Evolutionary conservation across 2,888 invertebrate genomes (phyloP).

Genomic region (Hydriomena furcata): DNA sequence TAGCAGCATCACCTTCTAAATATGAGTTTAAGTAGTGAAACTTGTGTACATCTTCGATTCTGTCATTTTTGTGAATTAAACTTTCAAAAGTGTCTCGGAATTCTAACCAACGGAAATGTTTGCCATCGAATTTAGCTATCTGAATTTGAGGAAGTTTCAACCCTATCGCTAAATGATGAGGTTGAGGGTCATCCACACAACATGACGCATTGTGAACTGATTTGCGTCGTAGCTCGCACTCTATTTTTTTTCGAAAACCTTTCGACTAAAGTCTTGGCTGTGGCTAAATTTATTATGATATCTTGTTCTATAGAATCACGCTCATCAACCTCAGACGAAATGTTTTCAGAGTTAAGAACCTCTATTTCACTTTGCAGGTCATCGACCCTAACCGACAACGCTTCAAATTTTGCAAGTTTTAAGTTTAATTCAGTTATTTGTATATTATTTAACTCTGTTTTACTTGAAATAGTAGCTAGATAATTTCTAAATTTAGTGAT

Average conservation of each 20-base stretch:
- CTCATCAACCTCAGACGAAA: slow-evolving; percentile 15
- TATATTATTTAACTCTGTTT: not conserved
- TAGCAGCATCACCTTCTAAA: slow-evolving; percentile 33
- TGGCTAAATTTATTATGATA: slow-evolving; percentile 8
- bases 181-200: slow-evolving; percentile 1
- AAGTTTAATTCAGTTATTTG: slow-evolving; percentile 9
- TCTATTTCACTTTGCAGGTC: slow-evolving; percentile 18
- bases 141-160: slow-evolving; percentile 15
- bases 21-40: slow-evolving; percentile 38
- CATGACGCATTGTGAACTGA: slow-evolving; percentile 1
- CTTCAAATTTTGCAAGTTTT: slow-evolving; percentile 13
- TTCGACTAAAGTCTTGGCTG: slow-evolving; percentile 11
- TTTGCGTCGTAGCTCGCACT: slow-evolving; percentile 2
- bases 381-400: slow-evolving; percentile 8
- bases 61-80: slow-evolving; percentile 32
- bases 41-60: slow-evolving; percentile 30
- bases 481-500: slow-evolving; percentile 14
- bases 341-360: slow-evolving; percentile 7
- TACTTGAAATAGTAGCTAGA: not conserved
- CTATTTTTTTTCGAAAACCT: not conserved
- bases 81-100: slow-evolving; percentile 31
- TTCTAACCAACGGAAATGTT: slow-evolving; percentile 35
- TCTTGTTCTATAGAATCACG: slow-evolving; percentile 21
- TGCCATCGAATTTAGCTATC: slow-evolving; percentile 28
- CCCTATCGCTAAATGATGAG: not conserved